These are phyloP conservation scores for Syrphus vitripennis DNA, from an alignment of 2,888 invertebrate species.

Conservation along the genomic window DNA sequence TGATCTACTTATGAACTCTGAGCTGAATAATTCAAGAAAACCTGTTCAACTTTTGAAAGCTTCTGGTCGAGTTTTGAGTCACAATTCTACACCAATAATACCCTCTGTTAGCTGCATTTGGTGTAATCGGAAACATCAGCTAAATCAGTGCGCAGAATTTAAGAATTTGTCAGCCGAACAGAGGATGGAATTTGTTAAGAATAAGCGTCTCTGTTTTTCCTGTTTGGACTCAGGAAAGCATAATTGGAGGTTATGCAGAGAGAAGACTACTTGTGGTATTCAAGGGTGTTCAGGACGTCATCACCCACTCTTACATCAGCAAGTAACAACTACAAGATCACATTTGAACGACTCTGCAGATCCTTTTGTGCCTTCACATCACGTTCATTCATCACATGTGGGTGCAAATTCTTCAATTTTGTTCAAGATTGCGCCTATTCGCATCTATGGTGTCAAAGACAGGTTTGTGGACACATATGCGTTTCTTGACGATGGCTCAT, in stretches of 20 bases:
- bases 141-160: not conserved
- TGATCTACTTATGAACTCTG: not conserved
- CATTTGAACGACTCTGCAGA: not conserved
- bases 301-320: conserved; percentile 7
- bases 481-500: conserved; percentile 24
- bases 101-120: not conserved
- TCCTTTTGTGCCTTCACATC: not conserved
- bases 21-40: not conserved
- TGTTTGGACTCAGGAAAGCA: conserved; percentile 2
- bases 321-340: not conserved
- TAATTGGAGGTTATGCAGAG: conserved; percentile 1
- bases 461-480: conserved; percentile 1
- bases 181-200: not conserved
- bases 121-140: not conserved
- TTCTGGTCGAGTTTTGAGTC: not conserved
- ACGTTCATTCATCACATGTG: conserved; percentile 1
- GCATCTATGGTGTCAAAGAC: not conserved
- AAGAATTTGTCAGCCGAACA: not conserved
- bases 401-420: not conserved
- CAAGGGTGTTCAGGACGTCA: not conserved
- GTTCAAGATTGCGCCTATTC: conserved; percentile 16
- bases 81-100: not conserved
- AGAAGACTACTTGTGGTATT: not conserved
- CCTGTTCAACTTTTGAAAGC: not conserved
- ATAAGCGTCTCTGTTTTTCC: not conserved